Base-by-base conservation (phyloP, 2,797 vertebrate genomes). In the Gymnothorax reevesii region DNA sequence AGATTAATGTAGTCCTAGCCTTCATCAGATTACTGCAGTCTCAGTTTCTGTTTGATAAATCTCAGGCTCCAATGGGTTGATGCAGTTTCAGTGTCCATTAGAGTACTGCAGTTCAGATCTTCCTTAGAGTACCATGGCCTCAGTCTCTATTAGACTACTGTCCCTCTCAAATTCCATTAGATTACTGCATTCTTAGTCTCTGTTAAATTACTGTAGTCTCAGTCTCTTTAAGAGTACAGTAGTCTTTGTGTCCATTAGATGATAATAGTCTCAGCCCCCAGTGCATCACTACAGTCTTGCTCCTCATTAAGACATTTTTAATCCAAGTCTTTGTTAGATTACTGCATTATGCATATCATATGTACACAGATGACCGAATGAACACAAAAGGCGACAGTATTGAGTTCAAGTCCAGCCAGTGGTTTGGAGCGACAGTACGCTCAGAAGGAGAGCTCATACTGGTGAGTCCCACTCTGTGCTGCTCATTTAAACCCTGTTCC, bases 341-440 rank as follows among this genome's bases (percentile, higher is more conserved):
- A 42, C 33, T 1, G 33, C 33, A 42, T 42, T 42, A 42, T 42
- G 33, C 33, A 42, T 42, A 42, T 42, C 33, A 42, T 42, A 1
- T 42, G 33, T 42, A n/a, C 80, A 55, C 82, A 87, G 86, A 82
- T 52, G 66, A 83, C 25, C 66, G 86, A 27, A 87, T 22, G 9
- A 54, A 33, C 10, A n/a, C 0, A 3, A 66, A 52, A 25, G 82
- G 57, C 7, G 33, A 57, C 25, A 82, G 59, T 42, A 75, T 87
- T 25, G 86, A 87, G 86, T 87, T 83, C 86, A 87, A 87, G 86
- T 87, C 86, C 82, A 83, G 20, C 82, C 86, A 87, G 66, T 87
- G 86, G 86, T 87, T 87, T 87, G 86, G 86, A 75, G 86, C 86
- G 33, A 73, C 86, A 49, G 62, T 87, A 66, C 86, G 86, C 27